Conservation (phyloP, 2,113 vertebrate genomes). For the Muntiacus reevesi region DNA sequence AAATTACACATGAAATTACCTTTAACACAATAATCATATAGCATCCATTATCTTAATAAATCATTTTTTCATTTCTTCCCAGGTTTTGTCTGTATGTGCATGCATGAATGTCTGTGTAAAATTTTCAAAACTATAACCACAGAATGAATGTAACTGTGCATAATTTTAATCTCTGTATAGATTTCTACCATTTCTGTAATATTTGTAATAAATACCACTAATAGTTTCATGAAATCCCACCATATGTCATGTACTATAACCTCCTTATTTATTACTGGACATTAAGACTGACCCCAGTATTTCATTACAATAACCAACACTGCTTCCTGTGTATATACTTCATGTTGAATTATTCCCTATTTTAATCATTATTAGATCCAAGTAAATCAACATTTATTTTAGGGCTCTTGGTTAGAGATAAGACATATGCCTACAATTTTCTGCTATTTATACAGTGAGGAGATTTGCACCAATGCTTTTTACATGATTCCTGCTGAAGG, state of each 20-base stretch:
- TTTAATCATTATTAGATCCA: conserved; percentile 23
- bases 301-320: conserved; percentile 6
- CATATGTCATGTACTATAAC: neutral
- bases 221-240: conserved; percentile 3
- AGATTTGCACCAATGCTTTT: neutral
- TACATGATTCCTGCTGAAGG: neutral
- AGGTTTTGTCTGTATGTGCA: neutral
- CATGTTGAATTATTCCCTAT: neutral
- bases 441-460: neutral
- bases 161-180: neutral
- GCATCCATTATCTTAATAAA: conserved; percentile 12
- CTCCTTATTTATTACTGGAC: conserved; percentile 15
- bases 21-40: conserved; percentile 1
- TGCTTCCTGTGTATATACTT: neutral
- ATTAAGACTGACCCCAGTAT: neutral
- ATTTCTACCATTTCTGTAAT: neutral
- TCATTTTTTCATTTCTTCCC: neutral
- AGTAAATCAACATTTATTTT: conserved; percentile 28
- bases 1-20: neutral
- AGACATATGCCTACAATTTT: neutral
- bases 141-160: neutral
- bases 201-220: conserved; percentile 7
- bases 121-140: conserved; percentile 31
- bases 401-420: neutral
- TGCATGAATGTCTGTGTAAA: neutral